Conservation (phyloP, 2,113 vertebrate genomes). For the Strix uralensis region DNA sequence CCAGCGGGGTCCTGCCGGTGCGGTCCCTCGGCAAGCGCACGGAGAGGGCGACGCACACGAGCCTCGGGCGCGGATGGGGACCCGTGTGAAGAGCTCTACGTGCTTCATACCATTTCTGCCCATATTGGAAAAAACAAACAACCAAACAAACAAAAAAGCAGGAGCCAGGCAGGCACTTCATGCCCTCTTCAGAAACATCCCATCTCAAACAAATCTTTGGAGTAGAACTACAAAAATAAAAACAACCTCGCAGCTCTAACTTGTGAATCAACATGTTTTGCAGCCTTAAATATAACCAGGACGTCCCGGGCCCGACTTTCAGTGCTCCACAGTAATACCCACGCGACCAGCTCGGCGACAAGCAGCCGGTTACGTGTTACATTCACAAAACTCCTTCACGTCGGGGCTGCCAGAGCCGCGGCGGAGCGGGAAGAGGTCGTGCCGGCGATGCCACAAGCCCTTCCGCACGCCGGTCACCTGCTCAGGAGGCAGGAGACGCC, state of each 20-base stretch:
- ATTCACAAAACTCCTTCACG: too few relatives aligned
- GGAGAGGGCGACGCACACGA: neutral
- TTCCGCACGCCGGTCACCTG: fast-evolving
- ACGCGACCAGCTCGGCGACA: fast-evolving
- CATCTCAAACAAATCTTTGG: neutral
- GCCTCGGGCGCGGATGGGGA: fast-evolving
- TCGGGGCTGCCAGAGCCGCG: neutral
- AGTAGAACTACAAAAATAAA: neutral
- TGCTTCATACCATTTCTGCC: neutral
- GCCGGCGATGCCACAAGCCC: fast-evolving
- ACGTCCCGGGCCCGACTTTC: fast-evolving
- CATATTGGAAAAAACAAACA: neutral
- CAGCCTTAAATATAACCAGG: neutral
- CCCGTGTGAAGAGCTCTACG: fast-evolving
- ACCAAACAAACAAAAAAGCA: too few relatives aligned
- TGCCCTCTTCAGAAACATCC: neutral
- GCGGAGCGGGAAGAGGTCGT: neutral
- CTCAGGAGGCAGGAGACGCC: neutral
- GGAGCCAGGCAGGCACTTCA: neutral
- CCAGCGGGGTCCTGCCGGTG: neutral
- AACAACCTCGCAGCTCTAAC: neutral
- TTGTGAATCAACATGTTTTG: fast-evolving
- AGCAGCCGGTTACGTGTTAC: fast-evolving
- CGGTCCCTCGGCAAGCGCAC: fast-evolving
- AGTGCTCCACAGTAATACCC: fast-evolving